Percentiles rank a stretch among this genome's conserved stretches.
Conservation (phyloP, 2,888 invertebrate species). For the Smittia aterrima region DNA sequence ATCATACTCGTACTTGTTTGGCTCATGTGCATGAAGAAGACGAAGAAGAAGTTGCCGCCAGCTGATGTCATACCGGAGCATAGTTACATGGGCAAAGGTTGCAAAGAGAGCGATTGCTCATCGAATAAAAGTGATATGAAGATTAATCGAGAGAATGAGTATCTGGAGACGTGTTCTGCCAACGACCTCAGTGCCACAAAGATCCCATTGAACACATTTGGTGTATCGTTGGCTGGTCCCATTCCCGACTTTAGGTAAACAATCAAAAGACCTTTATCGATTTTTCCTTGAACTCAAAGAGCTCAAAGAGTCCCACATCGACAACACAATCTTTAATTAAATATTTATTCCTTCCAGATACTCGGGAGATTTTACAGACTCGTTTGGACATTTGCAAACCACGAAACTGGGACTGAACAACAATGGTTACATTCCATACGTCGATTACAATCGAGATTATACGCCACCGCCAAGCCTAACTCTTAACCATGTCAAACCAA, state of each 20-base stretch:
- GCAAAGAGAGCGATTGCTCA: constrained; percentile 76
- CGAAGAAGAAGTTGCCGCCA: constrained; percentile 52
- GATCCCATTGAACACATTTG: constrained; percentile 51
- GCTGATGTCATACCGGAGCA: constrained; percentile 60
- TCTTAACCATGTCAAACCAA: constrained; percentile 56
- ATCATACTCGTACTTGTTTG: constrained; percentile 33
- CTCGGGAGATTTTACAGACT: constrained; percentile 52
- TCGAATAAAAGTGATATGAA: constrained; percentile 85
- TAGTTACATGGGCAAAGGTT: constrained; percentile 56
- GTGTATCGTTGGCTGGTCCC: constrained; percentile 74
- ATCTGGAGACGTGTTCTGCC: constrained; percentile 63
- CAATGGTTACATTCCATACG: constrained; percentile 81
- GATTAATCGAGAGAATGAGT: constrained; percentile 64
- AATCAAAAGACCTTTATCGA: background rate
- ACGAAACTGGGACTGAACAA: constrained; percentile 73
- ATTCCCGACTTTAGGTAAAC: constrained; percentile 63
- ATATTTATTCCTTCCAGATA: constrained; percentile 46
- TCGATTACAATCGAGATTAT: constrained; percentile 78
- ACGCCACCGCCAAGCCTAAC: constrained; percentile 67
- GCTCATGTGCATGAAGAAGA: constrained; percentile 46
- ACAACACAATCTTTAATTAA: background rate
- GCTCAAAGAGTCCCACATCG: background rate
- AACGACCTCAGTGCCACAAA: constrained; percentile 58
- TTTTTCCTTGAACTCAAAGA: constrained; percentile 19
- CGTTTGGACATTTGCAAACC: constrained; percentile 46